Base-by-base conservation (phyloP, 2,888 invertebrate species). In the Mesorhabditis sp. region DNA sequence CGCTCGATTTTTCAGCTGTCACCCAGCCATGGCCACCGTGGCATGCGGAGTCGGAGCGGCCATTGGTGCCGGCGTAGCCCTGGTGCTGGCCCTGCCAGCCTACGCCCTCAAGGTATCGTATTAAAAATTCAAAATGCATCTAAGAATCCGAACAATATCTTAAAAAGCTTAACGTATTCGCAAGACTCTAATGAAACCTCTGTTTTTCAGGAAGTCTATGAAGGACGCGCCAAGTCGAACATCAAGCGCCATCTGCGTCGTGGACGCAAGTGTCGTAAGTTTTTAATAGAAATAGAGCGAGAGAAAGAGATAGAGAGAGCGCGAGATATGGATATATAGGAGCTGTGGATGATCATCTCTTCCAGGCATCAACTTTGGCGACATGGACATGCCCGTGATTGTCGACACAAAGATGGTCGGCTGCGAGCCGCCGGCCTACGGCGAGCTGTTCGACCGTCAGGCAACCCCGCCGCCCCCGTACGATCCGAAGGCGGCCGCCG, bases 1-100 rank as follows among this genome's bases (percentile, higher is more conserved):
- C 13, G 13, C 13, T 50, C 13, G 50, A 50, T 13, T 50, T 28
- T 50, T 50, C 58, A 50, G 58, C 58, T 50, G 58, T 13, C 58
- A n/a, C 58, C 58, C n/a, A 10, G 58, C 7, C 7, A 50, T 50
- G 58, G 58, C 58, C 7, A 50, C 58, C n/a, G 58, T 50, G 58
- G 58, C 58, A 13, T 50, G 58, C 58, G 58, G 58, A 50, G 58
- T 50, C 58, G 58, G 58, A 13, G 58, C 58, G 58, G 58, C 58
- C 58, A n/a, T 50, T 50, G 58, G 58, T 10, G 58, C 10, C 7
- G 7, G 58, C n/a, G 58, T 50, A n/a, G n/a, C 58, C 10, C 58
- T 50, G 58, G 10, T 50, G 7, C n/a, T 50, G 58, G 58, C 58
- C 58, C n/a, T 50, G 58, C 58, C 58, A 50, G 58, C 58, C 58